Evolutionary conservation across 2,113 vertebrate genomes (phyloP), one percentile per base, ranked within the genome.

Genomic region (Salminus brasiliensis): DNA sequence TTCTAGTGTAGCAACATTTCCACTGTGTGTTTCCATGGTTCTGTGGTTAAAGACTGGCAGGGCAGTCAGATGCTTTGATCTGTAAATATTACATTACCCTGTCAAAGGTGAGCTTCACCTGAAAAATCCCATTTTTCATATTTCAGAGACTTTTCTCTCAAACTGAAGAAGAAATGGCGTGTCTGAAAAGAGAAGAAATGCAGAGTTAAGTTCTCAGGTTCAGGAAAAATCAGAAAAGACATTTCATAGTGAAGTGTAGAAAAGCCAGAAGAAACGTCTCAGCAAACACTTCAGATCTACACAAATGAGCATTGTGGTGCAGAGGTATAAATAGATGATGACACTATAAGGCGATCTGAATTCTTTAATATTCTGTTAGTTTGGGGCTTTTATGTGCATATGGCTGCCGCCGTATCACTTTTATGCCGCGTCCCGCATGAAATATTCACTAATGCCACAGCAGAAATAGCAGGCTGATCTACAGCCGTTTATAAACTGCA

Each of bases 361-460:
- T 7, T 39, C 32, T 66, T 55, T 55, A 55, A 55, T 25, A 55
- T 55, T 55, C 52, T 25, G 52, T 55, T 55, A 55, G 62, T 66
- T 66, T 18, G 23, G 62, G 11, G 34, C 18, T 39, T 8, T 25
- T 2, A 11, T 25, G 52, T 25, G 52, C 52, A 25, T 55, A 55
- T 55, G 52, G 47, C 47, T 52, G 47, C 47, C 6, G 47, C 47
- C 21, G 47, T 9, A 55, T 55, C n/a, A 55, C 52, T 55, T 66
- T 66, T 39, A 16, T 63, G 10, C 62, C 18, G 34, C 62, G 5
- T 29, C 27, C 16, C 15, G 29, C 60, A 39, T 39, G 34, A 66
- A 36, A 39, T 15, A 12, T 66, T 23, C 32, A 39, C 32, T 12
- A 32, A 10, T 3, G 21, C 18, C 34, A 34, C 30, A 18, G 6